Base-by-base conservation (phyloP, 37 sponge, comb jelly and placozoan genomes). In the Chondrilla cf. caribensis region DNA sequence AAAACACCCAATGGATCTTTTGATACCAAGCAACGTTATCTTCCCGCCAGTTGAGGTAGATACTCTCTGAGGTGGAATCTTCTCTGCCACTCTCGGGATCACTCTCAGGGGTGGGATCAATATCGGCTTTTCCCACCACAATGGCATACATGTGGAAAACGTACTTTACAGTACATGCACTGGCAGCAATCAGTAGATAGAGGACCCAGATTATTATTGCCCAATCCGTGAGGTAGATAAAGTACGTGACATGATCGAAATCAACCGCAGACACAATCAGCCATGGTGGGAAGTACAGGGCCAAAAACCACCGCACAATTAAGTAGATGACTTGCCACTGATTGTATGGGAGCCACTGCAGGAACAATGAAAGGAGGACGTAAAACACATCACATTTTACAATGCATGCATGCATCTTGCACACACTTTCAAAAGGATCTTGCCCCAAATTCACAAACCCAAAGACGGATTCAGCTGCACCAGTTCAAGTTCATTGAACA, bases 171-270 rank as follows among this genome's bases (percentile, higher is more conserved):
- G 83, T 82, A 3, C 39, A 31, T 18, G 83, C 58, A 14, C 77
- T 32, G 8, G 83, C 87, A 35, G 87, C 78, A 18, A 47, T 25
- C 0, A 82, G 8, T 11, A 87, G 83, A 31, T 87, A 87, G 4
- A 44, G 19, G 21, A 36, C 43, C 68, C 77, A 82, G 36, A 78
- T 5, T 22, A 84, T 2, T n/a, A 79, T 68, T 17, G 78, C 80
- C 90, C 86, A 90, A 76, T 86, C 54, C 24, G 86, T 79, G 42
- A 90, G 54, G 40, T 83, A 90, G 57, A 86, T 86, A 39, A 90
- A 54, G 24, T 35, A 90, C 51, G 57, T 82, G 3, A 77, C 33
- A 38, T 64, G 21, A 14, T 8, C 32, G 32, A 26, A 7, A 14
- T 31, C 43, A 1, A 28, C 25, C 0, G 25, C 54, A 6, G 58